Evolutionary conservation across 2,888 invertebrate species (phyloP), one percentile per base, ranked within the genome.

Genomic region (Troides oblongomaculatus): DNA sequence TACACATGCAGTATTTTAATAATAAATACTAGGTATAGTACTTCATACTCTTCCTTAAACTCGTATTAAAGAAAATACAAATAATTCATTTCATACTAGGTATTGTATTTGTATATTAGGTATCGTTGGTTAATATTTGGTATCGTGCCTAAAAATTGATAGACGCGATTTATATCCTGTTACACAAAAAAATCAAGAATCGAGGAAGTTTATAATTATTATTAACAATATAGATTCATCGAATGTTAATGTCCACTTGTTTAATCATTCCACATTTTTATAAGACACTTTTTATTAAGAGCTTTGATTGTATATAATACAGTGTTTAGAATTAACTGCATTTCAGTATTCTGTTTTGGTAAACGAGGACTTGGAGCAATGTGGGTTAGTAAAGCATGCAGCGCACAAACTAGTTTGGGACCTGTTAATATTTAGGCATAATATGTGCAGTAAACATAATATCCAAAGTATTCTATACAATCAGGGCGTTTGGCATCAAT

Each of bases 291-390:
- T 39, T 12, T 5, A 62, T 69, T 57, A 58, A 58, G 53, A 59
- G 23, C 72, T 69, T 71, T 71, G 69, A 71, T 56, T 67, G 61
- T 66, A 58, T 65, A 57, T 61, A 56, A 43, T 64, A 69, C 60
- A 43, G n/a, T 67, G 53, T 53, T 18, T 53, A 53, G 18, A n/a
- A 4, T 53, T 53, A 53, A 5, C 6, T 18, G 53, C n/a, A 53
- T 53, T n/a, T 5, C n/a, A 53, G 53, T 53, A 53, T n/a, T 6
- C 5, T 53, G n/a, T 53, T 12, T n/a, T 53, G n/a, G 18, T 53
- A n/a, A 12, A n/a, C 18, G 53, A 53, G 53, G n/a, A 53, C n/a
- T 53, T 53, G 6, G n/a, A 53, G n/a, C 53, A 53, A 12, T n/a
- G 7, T 46, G 12, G 14, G 46, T 12, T 46, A 46, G 46, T 46